Base-by-base conservation (phyloP, 2,797 vertebrate species). In the Australoheros facetus region DNA sequence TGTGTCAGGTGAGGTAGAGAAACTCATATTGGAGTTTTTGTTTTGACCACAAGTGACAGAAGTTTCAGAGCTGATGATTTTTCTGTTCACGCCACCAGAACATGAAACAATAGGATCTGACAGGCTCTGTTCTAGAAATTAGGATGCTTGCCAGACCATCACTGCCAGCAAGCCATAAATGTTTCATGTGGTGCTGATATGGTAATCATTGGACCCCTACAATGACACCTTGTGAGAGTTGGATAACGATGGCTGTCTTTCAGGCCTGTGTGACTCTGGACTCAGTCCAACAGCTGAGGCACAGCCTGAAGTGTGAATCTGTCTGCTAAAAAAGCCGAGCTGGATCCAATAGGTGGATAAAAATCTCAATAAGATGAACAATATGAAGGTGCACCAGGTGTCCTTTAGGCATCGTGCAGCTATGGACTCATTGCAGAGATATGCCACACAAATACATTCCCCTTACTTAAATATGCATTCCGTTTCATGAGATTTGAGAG, bases 221-320 rank as follows among this genome's bases (percentile, higher is more conserved):
- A 93, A 92, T 94, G 93, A 91, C 91, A 94, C 89, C 92, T 92
- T 93, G 93, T 93, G 91, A 93, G 91, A 85, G 90, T 87, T 92
- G 90, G 90, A 92, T 92, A 94, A 93, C 83, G 87, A 92, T 91
- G 88, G 89, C 88, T 92, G 91, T 91, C 92, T 93, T 90, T 92
- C 89, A 91, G 89, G 76, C 80, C 89, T 86, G 78, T 88, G 86
- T 81, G 85, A 89, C 79, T 89, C 88, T 94, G 94, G 92, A 90
- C 62, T 42, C 55, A 7, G 73, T 87, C 93, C 93, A 94, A 80
- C 78, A 81, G 86, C 86, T 73, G 89, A 91, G 82, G 82, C 90
- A 71, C 76, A 81, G 88, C 75, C 85, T 80, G 77, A 82, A 86
- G 85, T 80, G 76, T 39, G 80, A 78, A 85, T 83, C 75, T 73